These are phyloP conservation scores for Papilio gigon DNA, from an alignment of 2,888 invertebrate species.

Conservation along the genomic window DNA sequence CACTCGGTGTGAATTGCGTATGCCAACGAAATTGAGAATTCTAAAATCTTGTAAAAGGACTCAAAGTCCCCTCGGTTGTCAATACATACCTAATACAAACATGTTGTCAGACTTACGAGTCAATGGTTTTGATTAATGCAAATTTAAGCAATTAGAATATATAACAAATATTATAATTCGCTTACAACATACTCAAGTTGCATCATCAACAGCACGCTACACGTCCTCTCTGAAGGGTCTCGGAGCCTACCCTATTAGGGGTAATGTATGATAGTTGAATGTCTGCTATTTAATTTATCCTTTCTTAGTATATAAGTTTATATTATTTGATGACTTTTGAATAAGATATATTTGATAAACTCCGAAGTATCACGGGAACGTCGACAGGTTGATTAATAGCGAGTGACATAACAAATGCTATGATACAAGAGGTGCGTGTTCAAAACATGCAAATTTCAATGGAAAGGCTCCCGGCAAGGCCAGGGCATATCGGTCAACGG, in stretches of 20 bases:
- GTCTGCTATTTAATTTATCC: neutral
- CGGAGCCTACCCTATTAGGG: no score
- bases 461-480: constrained; percentile 65
- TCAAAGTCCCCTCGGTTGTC: no score
- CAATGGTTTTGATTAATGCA: no score
- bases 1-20: neutral
- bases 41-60: no score
- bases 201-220: no score
- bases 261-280: no score
- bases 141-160: no score
- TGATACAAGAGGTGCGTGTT: constrained; percentile 53
- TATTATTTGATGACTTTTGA: neutral
- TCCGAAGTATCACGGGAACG: neutral
- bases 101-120: no score
- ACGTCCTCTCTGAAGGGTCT: no score
- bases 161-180: no score
- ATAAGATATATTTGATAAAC: neutral
- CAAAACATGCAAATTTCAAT: constrained; percentile 65
- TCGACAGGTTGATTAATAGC: neutral
- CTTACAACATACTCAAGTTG: no score
- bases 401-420: constrained; percentile 20
- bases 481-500: constrained; percentile 74
- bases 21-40: neutral
- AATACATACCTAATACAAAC: no score
- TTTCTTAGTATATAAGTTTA: neutral